phyloP scores from a whole-genome alignment of 2,113 vertebrate genomes.

The Cairina moschata region DNA sequence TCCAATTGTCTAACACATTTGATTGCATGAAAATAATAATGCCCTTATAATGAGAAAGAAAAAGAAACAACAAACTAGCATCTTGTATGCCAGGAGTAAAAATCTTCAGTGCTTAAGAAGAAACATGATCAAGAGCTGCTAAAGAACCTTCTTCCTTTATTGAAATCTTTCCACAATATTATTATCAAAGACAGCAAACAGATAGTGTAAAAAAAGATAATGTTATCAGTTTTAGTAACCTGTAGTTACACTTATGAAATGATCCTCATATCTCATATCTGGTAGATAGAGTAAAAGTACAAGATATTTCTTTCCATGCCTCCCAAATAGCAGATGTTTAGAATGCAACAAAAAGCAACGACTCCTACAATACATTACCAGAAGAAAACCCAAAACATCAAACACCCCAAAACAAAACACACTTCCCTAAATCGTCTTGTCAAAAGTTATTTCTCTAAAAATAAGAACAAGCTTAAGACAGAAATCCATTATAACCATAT shows the following conservation, averaged over 20 bases:
- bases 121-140: neutral
- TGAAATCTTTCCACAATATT: neutral
- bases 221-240: neutral
- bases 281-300: neutral
- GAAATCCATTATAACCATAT: neutral
- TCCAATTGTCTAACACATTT: constrained; percentile 22
- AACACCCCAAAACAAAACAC: neutral
- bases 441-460: neutral
- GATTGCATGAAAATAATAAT: constrained; percentile 6
- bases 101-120: constrained; percentile 31
- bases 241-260: neutral
- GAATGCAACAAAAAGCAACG: neutral
- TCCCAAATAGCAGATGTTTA: neutral
- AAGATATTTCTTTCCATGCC: neutral
- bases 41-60: neutral
- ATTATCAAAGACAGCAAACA: constrained; percentile 27
- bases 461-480: neutral
- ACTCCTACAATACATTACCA: rapidly evolving
- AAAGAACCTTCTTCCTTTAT: neutral
- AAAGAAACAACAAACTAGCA: neutral
- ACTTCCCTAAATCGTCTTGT: neutral
- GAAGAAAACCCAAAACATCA: neutral
- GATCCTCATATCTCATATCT: neutral
- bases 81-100: constrained; percentile 28
- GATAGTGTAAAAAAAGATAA: neutral